phyloP scores from a whole-genome alignment of 2,113 vertebrate species.

The Scomber colias region DNA sequence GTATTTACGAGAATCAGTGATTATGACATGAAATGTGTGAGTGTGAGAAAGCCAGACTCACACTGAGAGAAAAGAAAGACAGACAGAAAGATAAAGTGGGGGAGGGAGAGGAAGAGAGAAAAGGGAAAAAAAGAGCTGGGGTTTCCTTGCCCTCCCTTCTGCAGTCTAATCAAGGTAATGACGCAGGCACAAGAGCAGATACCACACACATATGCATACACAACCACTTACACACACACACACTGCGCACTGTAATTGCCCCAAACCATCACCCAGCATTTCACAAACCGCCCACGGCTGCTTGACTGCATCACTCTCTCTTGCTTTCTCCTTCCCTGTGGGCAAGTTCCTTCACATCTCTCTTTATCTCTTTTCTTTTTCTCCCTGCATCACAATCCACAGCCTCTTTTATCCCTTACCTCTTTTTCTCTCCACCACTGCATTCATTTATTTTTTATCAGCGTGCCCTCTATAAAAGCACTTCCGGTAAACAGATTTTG shows the following conservation, averaged over 20 bases:
- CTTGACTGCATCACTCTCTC: constrained; percentile 51
- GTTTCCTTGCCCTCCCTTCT: constrained; percentile 73
- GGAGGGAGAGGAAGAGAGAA: constrained; percentile 44
- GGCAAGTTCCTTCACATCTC: constrained; percentile 44
- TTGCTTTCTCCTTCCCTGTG: constrained; percentile 47
- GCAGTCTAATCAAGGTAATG: constrained; percentile 67
- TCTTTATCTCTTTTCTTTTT: constrained; percentile 13
- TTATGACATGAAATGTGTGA: constrained; percentile 43
- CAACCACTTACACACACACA: constrained; percentile 17
- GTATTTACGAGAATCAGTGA: constrained; percentile 50
- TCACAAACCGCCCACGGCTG: constrained; percentile 65
- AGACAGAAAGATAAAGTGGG: constrained; percentile 35
- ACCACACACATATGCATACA: constrained; percentile 35
- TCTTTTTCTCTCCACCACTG: constrained; percentile 5
- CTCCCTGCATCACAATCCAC: constrained; percentile 3
- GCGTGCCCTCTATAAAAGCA: constrained; percentile 37
- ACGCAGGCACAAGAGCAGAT: constrained; percentile 57
- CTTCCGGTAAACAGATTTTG: constrained; percentile 47
- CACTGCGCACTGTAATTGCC: constrained; percentile 33
- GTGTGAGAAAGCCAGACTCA: constrained; percentile 22
- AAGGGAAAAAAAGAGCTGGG: constrained; percentile 54
- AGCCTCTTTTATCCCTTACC: constrained; percentile 5
- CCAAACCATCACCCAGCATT: constrained; percentile 53
- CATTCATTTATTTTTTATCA: constrained; percentile 57
- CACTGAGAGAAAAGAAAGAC: constrained; percentile 24